Evolutionary conservation across 2,113 vertebrate genomes (phyloP).

Genomic region (Sebastes fasciatus): DNA sequence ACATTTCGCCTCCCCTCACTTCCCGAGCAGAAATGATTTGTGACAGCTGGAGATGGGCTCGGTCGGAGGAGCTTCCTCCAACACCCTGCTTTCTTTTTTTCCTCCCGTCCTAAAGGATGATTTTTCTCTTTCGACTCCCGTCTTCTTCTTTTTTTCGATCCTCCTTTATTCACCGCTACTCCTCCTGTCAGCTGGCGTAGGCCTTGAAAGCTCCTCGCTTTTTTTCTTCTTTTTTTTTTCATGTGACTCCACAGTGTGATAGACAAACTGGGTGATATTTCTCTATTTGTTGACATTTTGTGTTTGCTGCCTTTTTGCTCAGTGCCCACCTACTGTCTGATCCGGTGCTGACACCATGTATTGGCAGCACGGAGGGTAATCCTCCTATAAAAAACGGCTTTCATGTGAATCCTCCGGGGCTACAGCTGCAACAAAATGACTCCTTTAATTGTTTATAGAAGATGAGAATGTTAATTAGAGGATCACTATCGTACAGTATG

Average conservation of each 20-base stretch:
- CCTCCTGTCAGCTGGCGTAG: constrained; percentile 69
- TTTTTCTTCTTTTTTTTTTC: constrained; percentile 30
- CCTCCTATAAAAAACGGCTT: constrained; percentile 33
- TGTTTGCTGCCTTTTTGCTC: constrained; percentile 70
- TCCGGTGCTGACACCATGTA: constrained; percentile 69
- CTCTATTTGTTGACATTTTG: constrained; percentile 79
- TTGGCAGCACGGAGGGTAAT: constrained; percentile 59
- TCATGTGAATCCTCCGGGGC: constrained; percentile 49
- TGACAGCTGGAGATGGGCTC: constrained; percentile 94
- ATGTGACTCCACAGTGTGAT: constrained; percentile 68
- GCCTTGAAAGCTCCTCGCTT: constrained; percentile 61
- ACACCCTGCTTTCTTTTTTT: constrained; percentile 59
- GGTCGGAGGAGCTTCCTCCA: constrained; percentile 79
- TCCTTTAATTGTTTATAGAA: constrained; percentile 14
- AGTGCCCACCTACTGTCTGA: constrained; percentile 72
- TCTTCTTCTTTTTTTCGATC: constrained; percentile 21
- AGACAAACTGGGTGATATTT: constrained; percentile 77
- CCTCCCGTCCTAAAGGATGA: constrained; percentile 60
- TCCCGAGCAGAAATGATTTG: constrained; percentile 99
- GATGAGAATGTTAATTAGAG: constrained; percentile 15
- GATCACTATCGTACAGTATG: neutral
- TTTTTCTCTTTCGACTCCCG: constrained; percentile 67
- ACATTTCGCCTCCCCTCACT: constrained; percentile 99
- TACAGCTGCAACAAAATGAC: constrained; percentile 27
- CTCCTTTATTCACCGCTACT: constrained; percentile 67